Conservation (phyloP, 2,797 vertebrate genomes). For the Neosilurus hyrtlii region DNA sequence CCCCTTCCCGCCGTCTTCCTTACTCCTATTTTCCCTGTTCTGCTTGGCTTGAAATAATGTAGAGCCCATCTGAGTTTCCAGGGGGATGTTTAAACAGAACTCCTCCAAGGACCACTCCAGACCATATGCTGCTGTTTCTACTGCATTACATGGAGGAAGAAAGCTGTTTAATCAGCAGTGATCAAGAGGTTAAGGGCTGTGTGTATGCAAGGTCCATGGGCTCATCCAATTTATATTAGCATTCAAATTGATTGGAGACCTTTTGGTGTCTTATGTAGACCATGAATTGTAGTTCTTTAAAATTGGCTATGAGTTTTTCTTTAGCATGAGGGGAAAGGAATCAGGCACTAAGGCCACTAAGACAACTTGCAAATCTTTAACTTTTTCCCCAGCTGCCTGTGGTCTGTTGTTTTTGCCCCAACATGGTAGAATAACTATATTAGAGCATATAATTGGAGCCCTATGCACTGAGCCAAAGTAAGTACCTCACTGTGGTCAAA, state of each 20-base stretch:
- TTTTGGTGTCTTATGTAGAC: not conserved
- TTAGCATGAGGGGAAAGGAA: too few relatives aligned
- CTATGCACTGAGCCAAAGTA: conserved; percentile 17
- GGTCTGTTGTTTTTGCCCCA: conserved; percentile 34
- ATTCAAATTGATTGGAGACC: conserved; percentile 21
- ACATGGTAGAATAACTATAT: conserved; percentile 42
- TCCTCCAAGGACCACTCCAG: conserved; percentile 55
- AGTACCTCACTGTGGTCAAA: conserved; percentile 8
- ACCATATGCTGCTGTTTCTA: conserved; percentile 63
- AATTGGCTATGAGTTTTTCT: not conserved
- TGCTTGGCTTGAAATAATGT: conserved; percentile 69
- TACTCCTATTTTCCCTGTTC: conserved; percentile 68
- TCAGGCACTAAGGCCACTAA: not conserved
- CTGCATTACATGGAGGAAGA: conserved; percentile 50
- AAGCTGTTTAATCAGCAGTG: conserved; percentile 63
- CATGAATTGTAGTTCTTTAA: not conserved
- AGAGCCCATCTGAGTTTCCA: conserved; percentile 67
- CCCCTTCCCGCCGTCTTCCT: not conserved
- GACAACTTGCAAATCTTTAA: not conserved
- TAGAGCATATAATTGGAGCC: conserved; percentile 22
- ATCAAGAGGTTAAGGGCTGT: conserved; percentile 60
- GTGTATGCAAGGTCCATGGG: not conserved
- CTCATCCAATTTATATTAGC: conserved; percentile 6
- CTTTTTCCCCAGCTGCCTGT: conserved; percentile 1
- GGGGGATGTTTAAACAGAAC: conserved; percentile 65